phyloP scores from a whole-genome alignment of 2,888 invertebrate species.

The Apamea sordens region DNA sequence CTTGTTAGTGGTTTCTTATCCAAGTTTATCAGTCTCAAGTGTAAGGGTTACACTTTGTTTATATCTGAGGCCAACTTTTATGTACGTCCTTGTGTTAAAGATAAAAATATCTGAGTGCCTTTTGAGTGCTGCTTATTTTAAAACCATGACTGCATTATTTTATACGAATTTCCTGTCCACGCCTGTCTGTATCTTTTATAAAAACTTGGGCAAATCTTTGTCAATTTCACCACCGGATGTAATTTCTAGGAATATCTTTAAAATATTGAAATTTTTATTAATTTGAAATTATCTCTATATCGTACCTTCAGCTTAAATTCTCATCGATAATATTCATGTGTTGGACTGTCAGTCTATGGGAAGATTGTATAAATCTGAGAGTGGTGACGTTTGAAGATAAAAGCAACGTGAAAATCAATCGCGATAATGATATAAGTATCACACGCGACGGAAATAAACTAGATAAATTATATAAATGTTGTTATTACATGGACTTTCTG shows the following conservation, averaged over 20 bases:
- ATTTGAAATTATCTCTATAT: slow-evolving; percentile 13
- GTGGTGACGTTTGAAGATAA: slow-evolving; percentile 56
- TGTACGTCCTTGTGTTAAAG: slow-evolving; percentile 35
- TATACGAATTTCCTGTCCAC: slow-evolving; percentile 6
- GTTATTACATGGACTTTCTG: slow-evolving; percentile 27
- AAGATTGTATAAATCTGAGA: slow-evolving; percentile 54
- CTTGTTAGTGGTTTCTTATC: slow-evolving; percentile 30
- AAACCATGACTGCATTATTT: slow-evolving; percentile 20
- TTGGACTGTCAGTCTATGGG: slow-evolving; percentile 40
- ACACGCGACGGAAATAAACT: slow-evolving; percentile 54
- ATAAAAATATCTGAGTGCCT: slow-evolving; percentile 41
- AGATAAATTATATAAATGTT: slow-evolving; percentile 20
- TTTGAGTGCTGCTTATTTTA: slow-evolving; percentile 17
- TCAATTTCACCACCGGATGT: background rate
- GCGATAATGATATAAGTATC: slow-evolving; percentile 48
- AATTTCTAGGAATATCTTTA: background rate
- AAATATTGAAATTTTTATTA: background rate
- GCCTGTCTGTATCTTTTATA: background rate
- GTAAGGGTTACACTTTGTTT: slow-evolving; percentile 52
- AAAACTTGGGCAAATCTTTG: background rate
- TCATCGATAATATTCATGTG: slow-evolving; percentile 32
- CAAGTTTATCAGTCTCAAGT: slow-evolving; percentile 48
- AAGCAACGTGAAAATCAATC: slow-evolving; percentile 53
- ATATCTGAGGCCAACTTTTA: slow-evolving; percentile 26
- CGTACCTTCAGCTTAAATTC: slow-evolving; percentile 6